Evolutionary conservation across 2,888 invertebrate genomes (phyloP), one percentile per base, ranked within the genome.

Genomic region (Dryomyza anilis): DNA sequence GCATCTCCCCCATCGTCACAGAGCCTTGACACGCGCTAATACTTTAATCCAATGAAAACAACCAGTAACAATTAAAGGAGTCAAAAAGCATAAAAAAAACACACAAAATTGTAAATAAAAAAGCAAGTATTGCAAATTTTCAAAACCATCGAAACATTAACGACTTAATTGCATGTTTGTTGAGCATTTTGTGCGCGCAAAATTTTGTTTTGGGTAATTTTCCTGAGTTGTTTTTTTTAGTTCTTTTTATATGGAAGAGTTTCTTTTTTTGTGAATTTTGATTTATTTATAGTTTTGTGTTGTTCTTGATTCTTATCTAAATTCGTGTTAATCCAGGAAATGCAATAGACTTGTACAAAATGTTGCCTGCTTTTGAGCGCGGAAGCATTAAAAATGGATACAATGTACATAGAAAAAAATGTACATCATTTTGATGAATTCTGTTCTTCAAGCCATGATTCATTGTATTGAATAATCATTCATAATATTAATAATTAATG

Each of bases 141-240:
- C n/a, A 43, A 23, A 59, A 52, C 45, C 43, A 27, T 16, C 19
- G 33, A 80, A 80, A 80, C 79, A 79, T 80, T 79, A 79, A 79
- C 78, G 79, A 80, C 80, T 78, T 80, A 79, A 79, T 79, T 79
- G 79, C 79, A 80, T 80, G 79, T 80, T 79, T 78, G 77, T 74
- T 73, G 72, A 74, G 74, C 77, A 77, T 79, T 80, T 74, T 71
- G 70, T 72, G n/a, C 23, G 33, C n/a, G n/a, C n/a, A n/a, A n/a
- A n/a, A n/a, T n/a, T 36, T 21, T 55, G 23, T 55, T 53, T 16
- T 48, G 8, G 12, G 21, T 19, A 33, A 33, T 33, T 6, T 23
- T 48, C 23, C 12, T 48, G 19, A 12, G 21, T 48, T 48, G 6
- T 23, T 48, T 21, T 46, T 45, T n/a, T 16, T 7, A 19, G 45